Evolutionary conservation across 2,888 invertebrate genomes (phyloP).

Genomic region (Cheiracanthium punctorium): DNA sequence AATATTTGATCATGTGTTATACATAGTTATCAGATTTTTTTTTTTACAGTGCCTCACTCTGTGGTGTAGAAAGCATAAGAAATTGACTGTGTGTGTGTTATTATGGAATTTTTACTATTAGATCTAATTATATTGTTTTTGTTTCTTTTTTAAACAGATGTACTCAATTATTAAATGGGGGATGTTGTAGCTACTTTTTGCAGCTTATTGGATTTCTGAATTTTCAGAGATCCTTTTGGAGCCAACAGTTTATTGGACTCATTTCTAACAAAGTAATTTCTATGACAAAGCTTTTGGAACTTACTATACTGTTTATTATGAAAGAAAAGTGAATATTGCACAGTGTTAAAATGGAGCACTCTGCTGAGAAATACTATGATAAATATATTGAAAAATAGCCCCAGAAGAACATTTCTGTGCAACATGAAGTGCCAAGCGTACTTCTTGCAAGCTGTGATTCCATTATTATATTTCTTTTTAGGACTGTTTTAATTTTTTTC

Average conservation of each 20-base stretch:
- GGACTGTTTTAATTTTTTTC: slow-evolving; percentile 40
- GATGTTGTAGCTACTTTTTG: slow-evolving; percentile 48
- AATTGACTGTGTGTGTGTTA: no score
- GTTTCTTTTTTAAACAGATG: slow-evolving; percentile 22
- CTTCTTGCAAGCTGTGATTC: slow-evolving; percentile 67
- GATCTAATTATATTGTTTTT: no score
- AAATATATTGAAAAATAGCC: slow-evolving; percentile 46
- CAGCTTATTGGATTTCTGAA: slow-evolving; percentile 37
- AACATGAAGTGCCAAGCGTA: slow-evolving; percentile 56
- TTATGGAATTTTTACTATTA: no score
- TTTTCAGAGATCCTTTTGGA: slow-evolving; percentile 35
- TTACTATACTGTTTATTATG: slow-evolving; percentile 54
- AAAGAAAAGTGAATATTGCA: slow-evolving; percentile 22
- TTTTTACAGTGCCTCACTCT: no score
- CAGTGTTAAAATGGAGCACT: slow-evolving; percentile 54
- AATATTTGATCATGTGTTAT: no score
- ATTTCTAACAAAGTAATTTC: slow-evolving; percentile 68
- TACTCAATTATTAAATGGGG: slow-evolving; percentile 25
- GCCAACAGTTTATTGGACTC: slow-evolving; percentile 54
- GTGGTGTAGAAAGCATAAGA: no score
- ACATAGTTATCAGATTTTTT: no score
- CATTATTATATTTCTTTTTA: slow-evolving; percentile 52
- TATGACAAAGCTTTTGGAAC: slow-evolving; percentile 61
- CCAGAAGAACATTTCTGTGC: slow-evolving; percentile 38
- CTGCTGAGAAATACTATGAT: slow-evolving; percentile 29